Percentiles rank a stretch among this genome's conserved stretches.
Evolutionary conservation across 2,797 vertebrate species (phyloP).

Genomic region (Strix occidentalis): DNA sequence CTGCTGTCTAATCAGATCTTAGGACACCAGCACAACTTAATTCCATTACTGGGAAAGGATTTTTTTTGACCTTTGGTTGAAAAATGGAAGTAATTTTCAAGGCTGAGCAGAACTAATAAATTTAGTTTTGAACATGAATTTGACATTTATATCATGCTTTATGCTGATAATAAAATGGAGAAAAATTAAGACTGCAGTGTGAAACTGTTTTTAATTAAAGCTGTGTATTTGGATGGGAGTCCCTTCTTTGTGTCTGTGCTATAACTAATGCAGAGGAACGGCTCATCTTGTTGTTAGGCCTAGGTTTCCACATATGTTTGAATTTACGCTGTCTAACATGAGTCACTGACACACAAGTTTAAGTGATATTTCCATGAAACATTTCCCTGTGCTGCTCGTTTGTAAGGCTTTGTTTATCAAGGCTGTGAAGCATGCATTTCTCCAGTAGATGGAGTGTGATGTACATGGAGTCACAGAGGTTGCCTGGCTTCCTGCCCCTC

Average conservation of each 20-base stretch:
- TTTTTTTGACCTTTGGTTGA: neutral
- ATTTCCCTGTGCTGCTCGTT: neutral
- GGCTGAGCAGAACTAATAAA: neutral
- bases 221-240: neutral
- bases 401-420: neutral
- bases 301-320: neutral
- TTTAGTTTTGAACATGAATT: neutral
- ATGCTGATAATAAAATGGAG: neutral
- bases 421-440: neutral
- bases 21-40: neutral
- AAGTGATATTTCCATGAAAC: neutral
- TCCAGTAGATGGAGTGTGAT: slow-evolving; percentile 55
- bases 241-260: neutral
- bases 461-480: neutral
- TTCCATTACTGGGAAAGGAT: neutral
- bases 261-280: neutral
- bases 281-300: neutral
- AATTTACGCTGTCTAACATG: neutral
- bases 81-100: neutral
- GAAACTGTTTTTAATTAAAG: neutral
- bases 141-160: neutral
- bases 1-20: neutral
- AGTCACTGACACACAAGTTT: neutral
- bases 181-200: neutral
- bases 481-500: neutral